These are phyloP conservation scores for Aethina tumida DNA, from an alignment of 1,140 invertebrate species.

Conservation along the genomic window DNA sequence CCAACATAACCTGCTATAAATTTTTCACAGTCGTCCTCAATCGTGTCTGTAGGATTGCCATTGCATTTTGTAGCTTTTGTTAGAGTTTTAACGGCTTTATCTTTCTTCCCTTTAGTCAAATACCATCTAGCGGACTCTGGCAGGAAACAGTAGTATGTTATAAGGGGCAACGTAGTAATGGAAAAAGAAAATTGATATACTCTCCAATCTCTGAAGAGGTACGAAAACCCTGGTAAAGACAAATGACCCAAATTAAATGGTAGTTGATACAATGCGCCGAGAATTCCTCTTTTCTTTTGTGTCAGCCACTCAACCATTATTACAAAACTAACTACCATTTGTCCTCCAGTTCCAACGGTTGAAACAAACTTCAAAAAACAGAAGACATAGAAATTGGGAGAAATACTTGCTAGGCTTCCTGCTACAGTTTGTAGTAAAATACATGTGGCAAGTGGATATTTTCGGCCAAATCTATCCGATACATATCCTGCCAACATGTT, in stretches of 20 bases:
- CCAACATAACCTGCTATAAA: slow-evolving; percentile 53
- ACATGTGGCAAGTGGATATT: slow-evolving; percentile 51
- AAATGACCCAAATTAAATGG: slow-evolving; percentile 56
- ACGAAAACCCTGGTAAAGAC: slow-evolving; percentile 45
- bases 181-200: slow-evolving; percentile 62
- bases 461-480: slow-evolving; percentile 62
- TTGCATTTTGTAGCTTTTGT: slow-evolving; percentile 51
- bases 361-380: slow-evolving; percentile 54
- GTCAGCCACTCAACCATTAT: slow-evolving; percentile 57
- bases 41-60: slow-evolving; percentile 38
- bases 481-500: slow-evolving; percentile 60
- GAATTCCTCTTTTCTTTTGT: slow-evolving; percentile 49
- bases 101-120: slow-evolving; percentile 51
- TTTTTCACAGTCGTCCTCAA: slow-evolving; percentile 36
- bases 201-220: slow-evolving; percentile 57
- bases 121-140: slow-evolving; percentile 77
- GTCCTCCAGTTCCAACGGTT: slow-evolving; percentile 59
- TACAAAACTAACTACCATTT: slow-evolving; percentile 61
- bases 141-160: slow-evolving; percentile 62
- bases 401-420: slow-evolving; percentile 50
- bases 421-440: slow-evolving; percentile 51
- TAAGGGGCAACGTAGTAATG: slow-evolving; percentile 53
- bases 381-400: slow-evolving; percentile 56
- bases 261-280: slow-evolving; percentile 58
- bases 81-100: slow-evolving; percentile 56